Conservation (phyloP, 2,888 invertebrate species). For the Rhodophaea formosa region DNA sequence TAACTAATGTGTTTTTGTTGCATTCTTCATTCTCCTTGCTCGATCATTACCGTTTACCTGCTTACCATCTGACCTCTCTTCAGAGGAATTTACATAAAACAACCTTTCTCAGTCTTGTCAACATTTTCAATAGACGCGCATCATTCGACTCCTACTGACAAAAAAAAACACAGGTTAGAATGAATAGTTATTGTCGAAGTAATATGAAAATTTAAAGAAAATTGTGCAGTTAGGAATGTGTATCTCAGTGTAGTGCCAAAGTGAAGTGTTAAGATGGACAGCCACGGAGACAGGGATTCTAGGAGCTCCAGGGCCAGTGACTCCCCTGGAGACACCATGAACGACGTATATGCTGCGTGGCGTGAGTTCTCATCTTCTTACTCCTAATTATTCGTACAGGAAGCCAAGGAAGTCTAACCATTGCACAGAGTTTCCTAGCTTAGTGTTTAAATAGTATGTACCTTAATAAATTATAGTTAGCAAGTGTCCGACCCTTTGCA, state of each 20-base stretch:
- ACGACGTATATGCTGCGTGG: slow-evolving; percentile 84
- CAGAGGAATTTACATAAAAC: neutral
- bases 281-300: slow-evolving; percentile 54
- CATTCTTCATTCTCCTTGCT: neutral
- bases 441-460: too few species aligned
- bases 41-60: neutral
- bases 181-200: neutral
- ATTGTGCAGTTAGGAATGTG: too few species aligned
- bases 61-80: neutral
- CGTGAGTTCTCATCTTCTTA: slow-evolving; percentile 73
- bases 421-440: too few species aligned
- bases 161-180: neutral
- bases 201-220: neutral
- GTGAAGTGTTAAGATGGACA: slow-evolving; percentile 49
- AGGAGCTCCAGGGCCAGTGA: slow-evolving; percentile 68
- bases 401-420: too few species aligned
- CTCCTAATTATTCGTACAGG: neutral
- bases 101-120: neutral
- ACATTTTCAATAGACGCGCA: neutral
- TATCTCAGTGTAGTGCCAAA: slow-evolving; percentile 26
- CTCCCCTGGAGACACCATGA: slow-evolving; percentile 82
- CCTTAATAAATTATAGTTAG: too few species aligned
- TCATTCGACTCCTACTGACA: neutral
- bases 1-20: neutral
- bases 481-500: too few species aligned